phyloP scores from a whole-genome alignment of 2,888 invertebrate genomes.

The Pristionchus exspectatus region DNA sequence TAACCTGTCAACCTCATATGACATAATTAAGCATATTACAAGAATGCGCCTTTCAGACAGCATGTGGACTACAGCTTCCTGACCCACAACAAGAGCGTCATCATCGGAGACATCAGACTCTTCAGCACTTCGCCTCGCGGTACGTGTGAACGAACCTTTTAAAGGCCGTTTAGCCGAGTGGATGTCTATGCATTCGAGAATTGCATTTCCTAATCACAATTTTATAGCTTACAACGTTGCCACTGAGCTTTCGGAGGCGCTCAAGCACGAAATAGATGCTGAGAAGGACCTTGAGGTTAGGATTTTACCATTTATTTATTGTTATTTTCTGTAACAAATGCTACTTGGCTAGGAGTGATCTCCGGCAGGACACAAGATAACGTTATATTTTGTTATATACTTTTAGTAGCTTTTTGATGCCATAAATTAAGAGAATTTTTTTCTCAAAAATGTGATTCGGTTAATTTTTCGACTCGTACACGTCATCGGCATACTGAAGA shows the following conservation, averaged over 20 bases:
- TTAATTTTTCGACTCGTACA: no score
- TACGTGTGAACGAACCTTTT: background rate
- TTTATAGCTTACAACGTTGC: slow-evolving; percentile 61
- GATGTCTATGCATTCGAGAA: background rate
- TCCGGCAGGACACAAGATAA: no score
- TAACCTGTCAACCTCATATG: background rate
- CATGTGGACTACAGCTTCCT: slow-evolving; percentile 39
- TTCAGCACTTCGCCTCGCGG: slow-evolving; percentile 51
- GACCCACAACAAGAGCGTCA: slow-evolving; percentile 15
- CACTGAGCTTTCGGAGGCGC: slow-evolving; percentile 87
- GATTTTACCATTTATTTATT: slow-evolving; percentile 80
- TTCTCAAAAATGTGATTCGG: no score
- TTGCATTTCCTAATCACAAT: background rate
- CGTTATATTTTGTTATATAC: no score
- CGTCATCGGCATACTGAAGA: no score
- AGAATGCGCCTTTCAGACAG: slow-evolving; percentile 8
- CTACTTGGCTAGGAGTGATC: slow-evolving; percentile 80
- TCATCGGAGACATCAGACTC: slow-evolving; percentile 50
- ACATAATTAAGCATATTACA: background rate
- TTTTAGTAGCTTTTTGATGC: no score
- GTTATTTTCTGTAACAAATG: slow-evolving; percentile 81
- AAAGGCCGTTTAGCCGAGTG: no score
- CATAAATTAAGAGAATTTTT: no score
- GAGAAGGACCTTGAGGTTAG: slow-evolving; percentile 83
- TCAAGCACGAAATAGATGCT: slow-evolving; percentile 93